A percentile compares a stretch with the other conserved stretches of the same genome.
phyloP scores from a whole-genome alignment of 2,888 invertebrate species.

The Phrixothrix hirtus region DNA sequence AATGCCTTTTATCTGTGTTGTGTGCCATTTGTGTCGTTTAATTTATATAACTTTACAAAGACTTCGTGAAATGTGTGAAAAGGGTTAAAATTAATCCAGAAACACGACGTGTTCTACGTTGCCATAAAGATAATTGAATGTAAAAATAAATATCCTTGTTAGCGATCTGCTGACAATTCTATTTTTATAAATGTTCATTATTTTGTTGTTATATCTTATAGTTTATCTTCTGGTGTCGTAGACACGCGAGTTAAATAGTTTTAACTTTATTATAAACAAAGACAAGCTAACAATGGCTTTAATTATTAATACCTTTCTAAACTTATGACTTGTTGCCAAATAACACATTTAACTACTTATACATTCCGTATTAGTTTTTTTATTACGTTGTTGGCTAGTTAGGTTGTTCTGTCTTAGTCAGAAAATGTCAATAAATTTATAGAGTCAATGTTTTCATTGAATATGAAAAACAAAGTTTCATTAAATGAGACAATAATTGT shows the following conservation, averaged over 20 bases:
- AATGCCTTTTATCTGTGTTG: conserved; percentile 41
- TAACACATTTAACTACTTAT: conserved; percentile 56
- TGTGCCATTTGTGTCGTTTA: conserved; percentile 42
- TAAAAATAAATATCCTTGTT: conserved; percentile 20
- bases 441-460: no score
- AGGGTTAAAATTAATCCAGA: conserved; percentile 24
- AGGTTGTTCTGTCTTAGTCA: conserved; percentile 37
- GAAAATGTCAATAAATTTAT: conserved; percentile 40
- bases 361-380: conserved; percentile 58
- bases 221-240: conserved; percentile 49
- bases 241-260: conserved; percentile 37
- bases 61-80: conserved; percentile 24
- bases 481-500: not conserved
- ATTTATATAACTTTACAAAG: conserved; percentile 23
- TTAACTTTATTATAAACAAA: conserved; percentile 42
- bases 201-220: conserved; percentile 52
- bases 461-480: no score
- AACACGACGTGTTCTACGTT: conserved; percentile 34
- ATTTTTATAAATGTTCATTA: conserved; percentile 51
- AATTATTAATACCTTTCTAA: conserved; percentile 38
- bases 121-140: conserved; percentile 45
- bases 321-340: conserved; percentile 55
- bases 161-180: conserved; percentile 42
- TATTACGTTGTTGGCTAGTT: conserved; percentile 43
- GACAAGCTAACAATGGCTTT: conserved; percentile 54